A percentile compares a stretch with the other conserved stretches of the same genome.
Conservation (phyloP, 1,140 invertebrate species). For the Drosophila chauvacae region DNA sequence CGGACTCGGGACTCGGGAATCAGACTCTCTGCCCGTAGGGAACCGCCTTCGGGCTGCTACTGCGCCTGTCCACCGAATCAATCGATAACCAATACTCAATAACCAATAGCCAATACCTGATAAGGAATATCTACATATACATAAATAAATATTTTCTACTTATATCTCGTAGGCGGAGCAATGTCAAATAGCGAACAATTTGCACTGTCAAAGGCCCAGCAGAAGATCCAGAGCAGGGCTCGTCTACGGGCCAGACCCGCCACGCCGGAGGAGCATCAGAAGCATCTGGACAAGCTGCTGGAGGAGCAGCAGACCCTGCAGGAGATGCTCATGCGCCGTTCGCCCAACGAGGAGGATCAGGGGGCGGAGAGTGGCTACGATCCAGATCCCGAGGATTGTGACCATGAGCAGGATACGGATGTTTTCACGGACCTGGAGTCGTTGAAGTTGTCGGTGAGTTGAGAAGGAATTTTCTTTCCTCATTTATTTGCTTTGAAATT, state of each 20-base stretch:
- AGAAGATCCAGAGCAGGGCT: not conserved
- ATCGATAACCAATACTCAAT: slow-evolving; percentile 57
- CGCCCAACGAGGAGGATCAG: not conserved
- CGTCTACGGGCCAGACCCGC: not conserved
- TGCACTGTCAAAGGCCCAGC: not conserved
- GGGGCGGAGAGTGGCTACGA: slow-evolving; percentile 14
- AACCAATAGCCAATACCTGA: slow-evolving; percentile 54
- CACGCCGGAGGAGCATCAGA: slow-evolving; percentile 24
- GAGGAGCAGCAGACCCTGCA: slow-evolving; percentile 39
- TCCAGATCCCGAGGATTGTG: slow-evolving; percentile 20
- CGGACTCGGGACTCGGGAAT: not conserved
- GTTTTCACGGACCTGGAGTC: not conserved
- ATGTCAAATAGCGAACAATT: slow-evolving; percentile 19
- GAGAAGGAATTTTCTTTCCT: too few species aligned
- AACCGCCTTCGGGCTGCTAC: slow-evolving; percentile 41
- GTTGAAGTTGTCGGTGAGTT: too few species aligned
- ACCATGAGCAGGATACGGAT: not conserved
- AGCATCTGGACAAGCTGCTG: slow-evolving; percentile 37
- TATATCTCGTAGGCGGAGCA: slow-evolving; percentile 53
- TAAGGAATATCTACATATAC: not conserved
- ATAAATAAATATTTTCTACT: not conserved
- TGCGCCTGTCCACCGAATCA: slow-evolving; percentile 63
- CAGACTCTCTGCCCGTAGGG: not conserved
- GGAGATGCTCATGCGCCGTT: not conserved
- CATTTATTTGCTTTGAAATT: too few species aligned